Base-by-base conservation (phyloP, 2,888 invertebrate species). In the Pollenia labialis region DNA sequence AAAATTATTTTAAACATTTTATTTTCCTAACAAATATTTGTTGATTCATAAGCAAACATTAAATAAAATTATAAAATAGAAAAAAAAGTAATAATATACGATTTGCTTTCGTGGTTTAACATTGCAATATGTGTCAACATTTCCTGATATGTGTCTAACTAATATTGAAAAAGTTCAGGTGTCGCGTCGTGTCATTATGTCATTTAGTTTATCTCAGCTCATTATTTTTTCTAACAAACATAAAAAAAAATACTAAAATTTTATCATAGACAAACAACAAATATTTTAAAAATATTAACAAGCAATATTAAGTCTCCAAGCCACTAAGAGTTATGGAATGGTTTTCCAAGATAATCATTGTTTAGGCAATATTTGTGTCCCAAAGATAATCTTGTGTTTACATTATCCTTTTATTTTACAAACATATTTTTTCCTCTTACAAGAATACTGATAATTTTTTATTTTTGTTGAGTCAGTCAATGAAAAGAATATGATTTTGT, bases 301-400 rank as follows among this genome's bases (percentile, higher is more conserved):
- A 40, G 42, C 54, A 52, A 18, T 40, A 32, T 32, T 32, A 32
- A 32, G 32, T 32, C 32, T 32, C 32, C 32, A 32, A 6, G 32
- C 7, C 42, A 42, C 4, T 69, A 11, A 12, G 11, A 40, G 1
- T 42, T 42, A 46, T 32, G 32, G 32, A 6, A 32, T 32, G 32
- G 32, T 58, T 56, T 2, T 14, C 18, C 11, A 2, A 75, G 52
- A 75, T 80, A 76, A 79, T 56, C 48, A 75, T 46, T 46, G 42
- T 50, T 40, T 69, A 42, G n/a, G 14, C 23, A 46, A 9, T 16
- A 74, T 50, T 83, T 80, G 64, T 76, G 71, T 66, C 71, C 46
- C 32, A 82, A 75, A 83, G 71, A 80, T 83, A 60, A 86, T 86
- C 86, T 58, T 18, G 23, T 86, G 54, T 86, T 80, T 86, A 80